Evolutionary conservation across 2,797 vertebrate genomes (phyloP), one percentile per base, ranked within the genome.

Genomic region (Thaleichthys pacificus): DNA sequence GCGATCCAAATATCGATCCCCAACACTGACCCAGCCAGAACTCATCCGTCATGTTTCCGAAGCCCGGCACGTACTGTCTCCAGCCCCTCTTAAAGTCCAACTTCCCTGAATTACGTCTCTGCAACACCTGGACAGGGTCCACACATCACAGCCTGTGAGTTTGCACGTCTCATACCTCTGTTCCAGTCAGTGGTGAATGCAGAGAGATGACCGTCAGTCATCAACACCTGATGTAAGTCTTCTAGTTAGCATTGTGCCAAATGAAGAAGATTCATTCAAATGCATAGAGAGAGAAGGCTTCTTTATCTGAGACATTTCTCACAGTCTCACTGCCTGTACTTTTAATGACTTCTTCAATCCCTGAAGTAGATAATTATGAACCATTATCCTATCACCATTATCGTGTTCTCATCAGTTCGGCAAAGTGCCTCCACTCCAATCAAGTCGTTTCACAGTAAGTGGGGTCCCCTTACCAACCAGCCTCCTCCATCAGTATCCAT

Each of bases 31-130:
- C 95, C 22, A 97, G 91, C 95, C 96, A 97, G 78, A 97, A 97
- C 80, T 97, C 95, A 3, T 93, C 94, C 11, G 85, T 92, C 82
- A 93, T 85, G 79, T 96, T 91, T 79, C 96, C 96, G 84, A 97
- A 98, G 65, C 95, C 95, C 76, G 95, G 92, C 7, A 93, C 87
- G 1, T 97, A 96, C 75, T 93, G 94, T 84, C 88, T 93, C 96
- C 95, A 97, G 58, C 92, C 91, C 78, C 94, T 97, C 91, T 95
- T 94, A 76, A 98, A 98, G 86, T 97, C 95, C 85, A 96, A 51
- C 79, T 91, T 91, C 0, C 96, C 96, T 0, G 68, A 91, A 78
- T 81, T 95, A 61, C 93, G 89, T 68, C 95, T 94, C 88, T 98
- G 97, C 71, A 98, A 92, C 57, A 97, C 88, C 95, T 97, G 77